Base-by-base conservation (phyloP, 2,888 invertebrate species). In the Campoletis raptor region DNA sequence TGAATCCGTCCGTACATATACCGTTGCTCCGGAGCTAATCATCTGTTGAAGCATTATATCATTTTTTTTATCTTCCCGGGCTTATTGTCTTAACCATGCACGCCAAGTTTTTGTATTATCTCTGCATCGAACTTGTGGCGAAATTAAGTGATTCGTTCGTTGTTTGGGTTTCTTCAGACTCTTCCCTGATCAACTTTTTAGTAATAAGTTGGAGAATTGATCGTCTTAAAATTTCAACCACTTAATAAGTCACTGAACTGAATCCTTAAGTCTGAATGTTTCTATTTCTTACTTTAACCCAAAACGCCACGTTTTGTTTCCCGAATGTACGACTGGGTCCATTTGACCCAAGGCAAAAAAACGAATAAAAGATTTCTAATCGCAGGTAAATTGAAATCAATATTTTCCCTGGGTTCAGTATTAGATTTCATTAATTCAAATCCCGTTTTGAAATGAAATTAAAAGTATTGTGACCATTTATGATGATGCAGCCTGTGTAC, bases 361-460 rank as follows among this genome's bases (percentile, higher is more conserved):
- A 45, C 12, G 10, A 45, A 9, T 9, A 45, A 12, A 45, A 9
- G 9, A 9, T 12, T 45, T 64, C 69, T 70, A n/a, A 48, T 42
- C 48, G 9, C 61, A 15, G 12, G 5, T 37, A 37, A 70, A 48
- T 76, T 37, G 40, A 66, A 36, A 52, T 54, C 48, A 77, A 82
- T 79, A 48, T 82, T 1, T 30, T 3, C 30, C 30, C 30, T 30
- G 30, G 30, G 30, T 30, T 30, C 30, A 3, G 1, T 10, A 42
- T 42, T 2, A 45, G 45, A 45, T 45, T 45, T 15, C 15, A 15
- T 45, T 45, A 0, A 3, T 45, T 45, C 3, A 15, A 45, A 42
- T 42, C 10, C 0, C 10, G 10, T 42, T 15, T 5, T 45, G 9
- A 15, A 4, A 12, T 45, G 12, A 45, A 45, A 15, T 15, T 3